phyloP scores from a whole-genome alignment of 2,888 invertebrate species.

The Celastrina argiolus region DNA sequence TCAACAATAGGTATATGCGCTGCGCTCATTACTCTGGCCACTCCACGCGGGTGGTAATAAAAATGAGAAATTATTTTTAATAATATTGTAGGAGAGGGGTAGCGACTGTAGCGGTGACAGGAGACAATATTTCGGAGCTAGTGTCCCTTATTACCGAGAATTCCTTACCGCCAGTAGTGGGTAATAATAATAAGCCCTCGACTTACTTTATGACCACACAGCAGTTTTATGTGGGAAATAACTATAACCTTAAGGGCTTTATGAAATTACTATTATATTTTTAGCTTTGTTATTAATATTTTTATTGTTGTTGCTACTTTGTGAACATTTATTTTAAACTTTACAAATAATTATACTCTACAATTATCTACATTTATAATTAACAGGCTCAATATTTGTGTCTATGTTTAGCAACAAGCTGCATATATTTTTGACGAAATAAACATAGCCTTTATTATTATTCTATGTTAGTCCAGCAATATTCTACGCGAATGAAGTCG shows the following conservation, averaged over 20 bases:
- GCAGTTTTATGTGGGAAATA: constrained; percentile 55
- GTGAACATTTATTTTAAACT: neutral
- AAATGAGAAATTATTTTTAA: constrained; percentile 79
- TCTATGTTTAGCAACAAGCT: no score
- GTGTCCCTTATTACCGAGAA: constrained; percentile 60
- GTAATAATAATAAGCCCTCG: constrained; percentile 59
- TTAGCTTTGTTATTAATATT: neutral
- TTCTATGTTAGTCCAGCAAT: no score
- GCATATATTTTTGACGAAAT: no score
- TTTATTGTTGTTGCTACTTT: neutral
- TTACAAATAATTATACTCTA: no score
- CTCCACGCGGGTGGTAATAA: constrained; percentile 52
- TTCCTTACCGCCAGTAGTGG: constrained; percentile 57
- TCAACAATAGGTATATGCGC: neutral
- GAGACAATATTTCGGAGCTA: constrained; percentile 61
- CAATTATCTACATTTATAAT: no score
- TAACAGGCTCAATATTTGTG: no score
- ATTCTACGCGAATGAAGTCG: no score
- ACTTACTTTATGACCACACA: constrained; percentile 62
- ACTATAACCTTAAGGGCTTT: constrained; percentile 39
- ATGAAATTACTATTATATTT: constrained; percentile 19
- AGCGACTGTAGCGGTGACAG: constrained; percentile 46
- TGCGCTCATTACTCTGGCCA: constrained; percentile 52
- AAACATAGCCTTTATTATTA: no score
- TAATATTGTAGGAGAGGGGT: constrained; percentile 56